Evolutionary conservation across 1,140 invertebrate genomes (phyloP).

Genomic region (Cherax destructor): DNA sequence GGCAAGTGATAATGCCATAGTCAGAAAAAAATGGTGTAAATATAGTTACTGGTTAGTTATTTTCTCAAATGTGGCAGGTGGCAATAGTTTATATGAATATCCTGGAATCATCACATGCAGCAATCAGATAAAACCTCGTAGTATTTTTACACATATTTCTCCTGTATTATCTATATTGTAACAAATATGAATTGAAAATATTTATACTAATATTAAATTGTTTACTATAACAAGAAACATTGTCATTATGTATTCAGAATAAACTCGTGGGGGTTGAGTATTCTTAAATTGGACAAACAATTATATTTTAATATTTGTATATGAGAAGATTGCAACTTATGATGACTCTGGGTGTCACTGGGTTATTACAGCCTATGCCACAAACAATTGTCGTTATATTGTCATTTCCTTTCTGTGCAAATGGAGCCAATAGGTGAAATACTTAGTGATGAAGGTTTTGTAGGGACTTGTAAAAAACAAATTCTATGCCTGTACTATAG

Average conservation of each 20-base stretch:
- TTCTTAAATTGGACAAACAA: no score
- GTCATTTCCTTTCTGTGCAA: constrained; percentile 31
- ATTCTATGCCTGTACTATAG: neutral
- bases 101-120: constrained; percentile 16
- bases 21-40: constrained; percentile 50
- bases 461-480: neutral
- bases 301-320: no score
- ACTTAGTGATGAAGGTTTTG: neutral
- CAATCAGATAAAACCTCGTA: neutral
- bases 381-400: constrained; percentile 24
- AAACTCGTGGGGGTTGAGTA: no score
- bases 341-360: constrained; percentile 28
- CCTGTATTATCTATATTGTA: neutral
- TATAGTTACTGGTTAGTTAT: constrained; percentile 46
- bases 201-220: no score
- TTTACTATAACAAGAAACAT: no score
- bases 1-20: constrained; percentile 12
- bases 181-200: no score
- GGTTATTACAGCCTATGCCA: constrained; percentile 39
- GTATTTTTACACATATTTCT: neutral
- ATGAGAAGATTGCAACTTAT: constrained; percentile 20
- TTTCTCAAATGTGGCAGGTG: constrained; percentile 48
- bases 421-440: constrained; percentile 38
- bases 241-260: no score
- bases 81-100: constrained; percentile 23